Evolutionary conservation across 37 sponge, comb jelly and placozoan species (phyloP).

Genomic region (Cladorhizidae sp.): DNA sequence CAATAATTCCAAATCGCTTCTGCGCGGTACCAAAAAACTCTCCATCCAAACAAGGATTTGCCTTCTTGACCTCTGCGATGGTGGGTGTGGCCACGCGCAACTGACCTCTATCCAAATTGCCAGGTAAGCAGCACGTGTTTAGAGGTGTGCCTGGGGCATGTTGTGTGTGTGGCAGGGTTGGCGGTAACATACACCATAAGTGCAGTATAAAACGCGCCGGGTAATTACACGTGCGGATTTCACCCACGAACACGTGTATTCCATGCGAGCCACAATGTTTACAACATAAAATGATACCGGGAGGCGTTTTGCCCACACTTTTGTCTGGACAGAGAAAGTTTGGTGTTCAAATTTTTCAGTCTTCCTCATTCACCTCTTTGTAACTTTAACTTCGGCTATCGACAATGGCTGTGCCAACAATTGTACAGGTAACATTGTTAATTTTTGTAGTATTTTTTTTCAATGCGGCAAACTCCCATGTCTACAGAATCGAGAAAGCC

Average conservation of each 20-base stretch:
- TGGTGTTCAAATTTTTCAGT: not conserved
- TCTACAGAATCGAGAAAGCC: not conserved
- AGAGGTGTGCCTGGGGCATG: slow-evolving; percentile 5
- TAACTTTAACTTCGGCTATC: not conserved
- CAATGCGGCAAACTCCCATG: not conserved
- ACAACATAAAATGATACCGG: not conserved
- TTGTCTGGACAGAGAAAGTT: not conserved
- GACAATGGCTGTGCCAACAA: not conserved
- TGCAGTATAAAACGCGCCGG: too few species aligned
- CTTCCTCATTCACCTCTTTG: not conserved
- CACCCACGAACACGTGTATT: slow-evolving; percentile 32
- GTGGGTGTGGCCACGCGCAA: too few species aligned
- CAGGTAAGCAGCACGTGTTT: slow-evolving; percentile 8
- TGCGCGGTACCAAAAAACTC: too few species aligned
- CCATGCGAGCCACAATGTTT: slow-evolving; percentile 10
- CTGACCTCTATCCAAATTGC: too few species aligned
- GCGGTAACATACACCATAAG: too few species aligned
- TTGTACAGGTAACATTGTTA: not conserved
- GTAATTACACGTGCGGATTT: not conserved
- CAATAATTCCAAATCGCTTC: too few species aligned
- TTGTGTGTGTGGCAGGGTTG: slow-evolving; percentile 14
- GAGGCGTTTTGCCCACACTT: not conserved
- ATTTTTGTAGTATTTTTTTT: not conserved
- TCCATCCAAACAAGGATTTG: too few species aligned
- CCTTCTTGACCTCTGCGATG: too few species aligned